A percentile compares a stretch with the other conserved stretches of the same genome.
Conservation (phyloP, 2,888 invertebrate genomes). For the Ethmia dodecea region DNA sequence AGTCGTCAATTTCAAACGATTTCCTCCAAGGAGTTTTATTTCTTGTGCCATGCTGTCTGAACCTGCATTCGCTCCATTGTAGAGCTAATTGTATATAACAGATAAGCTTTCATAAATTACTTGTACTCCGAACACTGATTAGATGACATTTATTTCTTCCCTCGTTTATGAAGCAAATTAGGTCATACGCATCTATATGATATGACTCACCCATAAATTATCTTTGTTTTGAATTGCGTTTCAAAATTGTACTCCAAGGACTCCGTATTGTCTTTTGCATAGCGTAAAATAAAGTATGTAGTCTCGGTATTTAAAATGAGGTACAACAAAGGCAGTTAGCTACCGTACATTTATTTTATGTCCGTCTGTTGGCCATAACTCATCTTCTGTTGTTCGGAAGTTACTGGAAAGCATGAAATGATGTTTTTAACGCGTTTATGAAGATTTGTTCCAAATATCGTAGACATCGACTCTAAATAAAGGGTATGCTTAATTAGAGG, state of each 20-base stretch:
- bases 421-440: too few relatives aligned
- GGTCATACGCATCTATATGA: not conserved
- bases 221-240: slow-evolving; percentile 2
- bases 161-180: not conserved
- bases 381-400: not conserved
- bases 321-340: slow-evolving; percentile 8
- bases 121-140: slow-evolving; percentile 3
- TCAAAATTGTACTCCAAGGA: slow-evolving; percentile 1
- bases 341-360: slow-evolving; percentile 6
- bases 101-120: too few relatives aligned
- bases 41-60: too few relatives aligned
- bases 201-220: slow-evolving; percentile 1
- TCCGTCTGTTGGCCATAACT: slow-evolving; percentile 3
- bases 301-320: not conserved
- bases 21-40: too few relatives aligned
- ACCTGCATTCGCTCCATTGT: too few relatives aligned
- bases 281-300: slow-evolving; percentile 1
- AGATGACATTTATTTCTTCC: slow-evolving; percentile 1
- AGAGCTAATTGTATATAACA: too few relatives aligned
- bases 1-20: too few relatives aligned
- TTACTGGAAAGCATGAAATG: not conserved
- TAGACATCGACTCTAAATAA: too few relatives aligned
- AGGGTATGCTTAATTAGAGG: too few relatives aligned
- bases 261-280: not conserved
- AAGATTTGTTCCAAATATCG: too few relatives aligned